Percentiles rank a stretch among this genome's conserved stretches.
Evolutionary conservation across 2,797 vertebrate species (phyloP).

Genomic region (Knipowitschia caucasica): DNA sequence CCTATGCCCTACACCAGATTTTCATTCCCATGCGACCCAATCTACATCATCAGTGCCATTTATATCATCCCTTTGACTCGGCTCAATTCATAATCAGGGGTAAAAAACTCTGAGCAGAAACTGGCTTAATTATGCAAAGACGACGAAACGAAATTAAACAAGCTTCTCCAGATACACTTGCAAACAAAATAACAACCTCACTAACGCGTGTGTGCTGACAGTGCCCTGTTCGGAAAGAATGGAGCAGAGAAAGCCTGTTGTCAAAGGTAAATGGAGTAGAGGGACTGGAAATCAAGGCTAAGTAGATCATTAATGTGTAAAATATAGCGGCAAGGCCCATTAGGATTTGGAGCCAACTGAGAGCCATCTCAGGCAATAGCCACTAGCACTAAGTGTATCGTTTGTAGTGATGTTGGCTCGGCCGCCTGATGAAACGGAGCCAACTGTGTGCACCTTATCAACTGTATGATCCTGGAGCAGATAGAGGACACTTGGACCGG

Average conservation of each 20-base stretch:
- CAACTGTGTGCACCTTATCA: slow-evolving; percentile 25
- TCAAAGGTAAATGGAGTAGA: slow-evolving; percentile 53
- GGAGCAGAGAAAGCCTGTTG: slow-evolving; percentile 22
- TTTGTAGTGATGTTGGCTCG: slow-evolving; percentile 47
- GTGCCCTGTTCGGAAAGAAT: slow-evolving; percentile 36
- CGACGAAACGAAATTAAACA: no score
- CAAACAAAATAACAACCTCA: no score
- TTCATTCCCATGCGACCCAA: no score
- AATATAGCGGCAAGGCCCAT: slow-evolving; percentile 43
- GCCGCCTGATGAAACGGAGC: slow-evolving; percentile 29
- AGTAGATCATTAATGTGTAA: slow-evolving; percentile 63
- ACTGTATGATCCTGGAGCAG: background rate
- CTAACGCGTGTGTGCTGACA: slow-evolving; percentile 36
- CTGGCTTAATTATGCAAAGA: slow-evolving; percentile 26
- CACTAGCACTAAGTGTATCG: slow-evolving; percentile 47
- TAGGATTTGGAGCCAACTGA: slow-evolving; percentile 39
- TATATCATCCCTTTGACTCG: no score
- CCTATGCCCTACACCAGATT: no score
- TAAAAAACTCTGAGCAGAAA: slow-evolving; percentile 4
- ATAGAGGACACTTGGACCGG: background rate
- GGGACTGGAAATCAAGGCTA: slow-evolving; percentile 38
- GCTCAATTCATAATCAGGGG: no score
- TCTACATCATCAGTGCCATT: no score
- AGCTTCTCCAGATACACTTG: no score
- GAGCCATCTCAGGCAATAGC: slow-evolving; percentile 29